Percentiles rank a stretch among this genome's conserved stretches.
phyloP scores from a whole-genome alignment of 2,797 vertebrate genomes.

The Sparus aurata region DNA sequence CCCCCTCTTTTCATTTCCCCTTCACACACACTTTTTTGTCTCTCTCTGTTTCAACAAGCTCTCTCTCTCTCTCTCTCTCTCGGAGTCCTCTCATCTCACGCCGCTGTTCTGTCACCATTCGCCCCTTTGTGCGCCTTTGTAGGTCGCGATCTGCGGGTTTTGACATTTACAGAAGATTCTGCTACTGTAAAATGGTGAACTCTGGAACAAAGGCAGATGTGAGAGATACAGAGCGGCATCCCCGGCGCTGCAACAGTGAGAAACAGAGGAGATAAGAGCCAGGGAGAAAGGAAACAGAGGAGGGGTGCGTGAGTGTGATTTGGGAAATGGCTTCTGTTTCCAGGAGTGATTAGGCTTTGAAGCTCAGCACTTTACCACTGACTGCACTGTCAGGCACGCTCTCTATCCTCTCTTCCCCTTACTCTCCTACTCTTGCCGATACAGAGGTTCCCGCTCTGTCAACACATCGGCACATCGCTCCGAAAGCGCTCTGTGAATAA shows the following conservation, averaged over 20 bases:
- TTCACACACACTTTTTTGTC: conserved; percentile 28
- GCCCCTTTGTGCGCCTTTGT: conserved; percentile 39
- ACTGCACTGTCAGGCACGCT: conserved; percentile 71
- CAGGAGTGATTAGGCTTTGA: conserved; percentile 80
- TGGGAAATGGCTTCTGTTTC: conserved; percentile 82
- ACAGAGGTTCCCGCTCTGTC: conserved; percentile 68
- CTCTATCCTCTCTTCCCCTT: conserved; percentile 53
- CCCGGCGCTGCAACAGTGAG: conserved; percentile 39
- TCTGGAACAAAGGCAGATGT: conserved; percentile 69
- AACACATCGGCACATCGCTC: conserved; percentile 68
- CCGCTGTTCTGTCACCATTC: conserved; percentile 25
- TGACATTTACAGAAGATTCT: conserved; percentile 57
- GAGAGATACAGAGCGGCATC: conserved; percentile 34
- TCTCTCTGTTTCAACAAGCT: conserved; percentile 34
- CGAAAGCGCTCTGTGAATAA: conserved; percentile 79
- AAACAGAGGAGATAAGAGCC: conserved; percentile 29
- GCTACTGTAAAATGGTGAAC: conserved; percentile 58
- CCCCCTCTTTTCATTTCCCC: conserved; percentile 48
- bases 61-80: conserved; percentile 19
- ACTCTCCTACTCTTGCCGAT: conserved; percentile 55
- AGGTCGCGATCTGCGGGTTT: conserved; percentile 42
- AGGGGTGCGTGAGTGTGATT: conserved; percentile 63
- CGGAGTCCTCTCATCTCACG: conserved; percentile 40
- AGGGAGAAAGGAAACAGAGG: conserved; percentile 52
- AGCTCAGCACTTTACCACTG: conserved; percentile 73